phyloP scores from a whole-genome alignment of 2,797 vertebrate genomes.

The Macroramphosus scolopax region DNA sequence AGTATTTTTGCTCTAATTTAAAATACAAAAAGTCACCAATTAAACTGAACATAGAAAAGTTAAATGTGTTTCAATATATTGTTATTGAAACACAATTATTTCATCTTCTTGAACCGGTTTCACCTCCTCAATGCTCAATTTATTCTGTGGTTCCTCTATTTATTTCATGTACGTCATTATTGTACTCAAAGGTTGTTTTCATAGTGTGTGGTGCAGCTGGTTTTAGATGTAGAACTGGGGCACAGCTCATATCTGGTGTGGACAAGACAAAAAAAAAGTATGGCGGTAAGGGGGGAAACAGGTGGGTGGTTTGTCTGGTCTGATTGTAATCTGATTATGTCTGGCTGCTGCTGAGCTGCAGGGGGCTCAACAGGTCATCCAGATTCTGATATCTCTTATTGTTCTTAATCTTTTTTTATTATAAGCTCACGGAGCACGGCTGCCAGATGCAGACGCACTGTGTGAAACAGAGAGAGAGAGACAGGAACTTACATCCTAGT shows the following conservation, averaged over 20 bases:
- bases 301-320: constrained; percentile 35
- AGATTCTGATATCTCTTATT: neutral
- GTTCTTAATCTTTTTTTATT: neutral
- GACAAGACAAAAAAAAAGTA: constrained; percentile 5
- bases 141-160: too few relatives aligned
- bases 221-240: neutral
- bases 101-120: too few relatives aligned
- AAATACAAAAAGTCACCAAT: rapidly evolving
- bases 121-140: too few relatives aligned
- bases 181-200: too few relatives aligned
- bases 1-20: neutral
- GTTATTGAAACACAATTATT: too few relatives aligned
- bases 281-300: constrained; percentile 29
- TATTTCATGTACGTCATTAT: too few relatives aligned
- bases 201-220: too few relatives aligned
- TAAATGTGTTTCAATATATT: neutral
- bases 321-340: constrained; percentile 74
- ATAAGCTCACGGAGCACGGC: too few relatives aligned
- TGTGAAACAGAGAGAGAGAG: constrained; percentile 3
- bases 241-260: neutral
- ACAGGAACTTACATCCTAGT: too few relatives aligned
- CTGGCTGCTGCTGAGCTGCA: constrained; percentile 36
- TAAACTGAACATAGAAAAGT: neutral
- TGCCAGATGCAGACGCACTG: neutral
- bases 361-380: constrained; percentile 6